These are phyloP conservation scores for Drosophila birchii DNA, from an alignment of 2,888 invertebrate genomes.

Conservation along the genomic window DNA sequence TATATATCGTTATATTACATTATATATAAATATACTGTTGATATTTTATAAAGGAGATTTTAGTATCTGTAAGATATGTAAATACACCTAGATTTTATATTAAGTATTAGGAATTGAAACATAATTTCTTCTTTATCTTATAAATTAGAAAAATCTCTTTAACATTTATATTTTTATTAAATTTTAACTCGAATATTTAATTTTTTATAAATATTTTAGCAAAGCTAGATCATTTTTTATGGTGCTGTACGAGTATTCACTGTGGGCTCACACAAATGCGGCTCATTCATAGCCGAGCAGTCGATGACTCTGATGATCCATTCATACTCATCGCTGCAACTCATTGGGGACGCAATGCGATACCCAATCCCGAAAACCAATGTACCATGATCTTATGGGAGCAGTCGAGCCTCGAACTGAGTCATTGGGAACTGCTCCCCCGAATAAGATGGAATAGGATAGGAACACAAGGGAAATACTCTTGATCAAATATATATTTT, in stretches of 20 bases:
- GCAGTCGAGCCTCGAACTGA: slow-evolving; percentile 50
- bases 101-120: no score
- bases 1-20: not conserved
- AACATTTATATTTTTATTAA: no score
- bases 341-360: slow-evolving; percentile 44
- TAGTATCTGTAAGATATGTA: no score
- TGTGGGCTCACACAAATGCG: slow-evolving; percentile 25
- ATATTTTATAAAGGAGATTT: no score
- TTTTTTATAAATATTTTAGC: no score
- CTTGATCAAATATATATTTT: no score
- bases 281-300: slow-evolving; percentile 40
- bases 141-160: no score
- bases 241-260: not conserved
- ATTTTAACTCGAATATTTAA: no score
- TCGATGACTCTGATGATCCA: slow-evolving; percentile 19
- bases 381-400: slow-evolving; percentile 70
- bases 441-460: slow-evolving; percentile 1
- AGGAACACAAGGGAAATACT: not conserved
- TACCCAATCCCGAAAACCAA: slow-evolving; percentile 33
- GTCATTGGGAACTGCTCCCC: slow-evolving; percentile 6
- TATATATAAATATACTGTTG: not conserved
- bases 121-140: no score
- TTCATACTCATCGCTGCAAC: slow-evolving; percentile 38
- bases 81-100: no score
- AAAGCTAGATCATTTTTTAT: no score